Evolutionary conservation across 2,888 invertebrate genomes (phyloP).

Genomic region (Caenorhabditis becei): DNA sequence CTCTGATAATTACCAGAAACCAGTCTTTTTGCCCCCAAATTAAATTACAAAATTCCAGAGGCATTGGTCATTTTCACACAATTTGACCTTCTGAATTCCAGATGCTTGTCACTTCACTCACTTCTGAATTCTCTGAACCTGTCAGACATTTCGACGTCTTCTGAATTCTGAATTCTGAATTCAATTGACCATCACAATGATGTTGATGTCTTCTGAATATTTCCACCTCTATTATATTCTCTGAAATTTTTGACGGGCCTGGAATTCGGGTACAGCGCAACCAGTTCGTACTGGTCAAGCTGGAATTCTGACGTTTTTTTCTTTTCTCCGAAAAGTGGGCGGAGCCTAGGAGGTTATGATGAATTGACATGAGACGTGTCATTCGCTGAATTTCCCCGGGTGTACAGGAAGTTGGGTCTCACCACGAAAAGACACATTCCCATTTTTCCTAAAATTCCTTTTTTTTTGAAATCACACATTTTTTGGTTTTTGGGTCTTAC

Average conservation of each 20-base stretch:
- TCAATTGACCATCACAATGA: no score
- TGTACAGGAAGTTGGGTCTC: neutral
- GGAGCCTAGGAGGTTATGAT: neutral
- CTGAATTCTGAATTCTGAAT: neutral
- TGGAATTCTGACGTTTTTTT: neutral
- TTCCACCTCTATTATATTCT: neutral
- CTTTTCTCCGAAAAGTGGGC: conserved; percentile 5
- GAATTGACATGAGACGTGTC: neutral
- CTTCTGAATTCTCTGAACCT: neutral
- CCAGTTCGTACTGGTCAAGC: conserved; percentile 6
- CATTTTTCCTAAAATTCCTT: neutral
- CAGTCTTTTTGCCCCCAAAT: conserved; percentile 28
- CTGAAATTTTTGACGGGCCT: neutral
- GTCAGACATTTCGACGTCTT: neutral
- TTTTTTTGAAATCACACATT: neutral
- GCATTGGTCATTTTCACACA: conserved; percentile 41
- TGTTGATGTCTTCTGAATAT: no score
- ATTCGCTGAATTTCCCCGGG: neutral
- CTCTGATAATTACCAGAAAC: neutral
- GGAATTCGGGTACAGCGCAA: neutral
- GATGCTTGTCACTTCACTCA: neutral
- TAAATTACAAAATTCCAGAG: conserved; percentile 43
- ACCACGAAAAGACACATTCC: neutral
- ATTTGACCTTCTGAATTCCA: neutral
- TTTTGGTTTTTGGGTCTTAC: neutral